Evolutionary conservation across 2,113 vertebrate species (phyloP).

Genomic region (Ceyx margarethae): DNA sequence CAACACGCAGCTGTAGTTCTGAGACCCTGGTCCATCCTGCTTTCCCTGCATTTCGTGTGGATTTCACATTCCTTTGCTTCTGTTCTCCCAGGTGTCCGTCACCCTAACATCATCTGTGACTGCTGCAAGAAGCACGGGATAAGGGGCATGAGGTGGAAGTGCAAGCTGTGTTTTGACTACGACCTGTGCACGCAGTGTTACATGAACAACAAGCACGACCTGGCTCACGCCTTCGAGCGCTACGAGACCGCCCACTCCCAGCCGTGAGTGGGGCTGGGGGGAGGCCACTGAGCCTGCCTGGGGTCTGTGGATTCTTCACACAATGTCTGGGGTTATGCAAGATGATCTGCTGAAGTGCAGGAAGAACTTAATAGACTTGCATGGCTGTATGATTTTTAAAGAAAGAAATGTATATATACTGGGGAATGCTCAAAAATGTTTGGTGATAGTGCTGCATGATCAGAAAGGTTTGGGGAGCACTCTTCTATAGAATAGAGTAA

Average conservation of each 20-base stretch:
- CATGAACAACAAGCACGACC: slow-evolving; percentile 95
- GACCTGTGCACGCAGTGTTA: slow-evolving; percentile 98
- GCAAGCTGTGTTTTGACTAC: slow-evolving; percentile 94
- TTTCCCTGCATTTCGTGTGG: neutral
- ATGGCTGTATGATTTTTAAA: rapidly evolving
- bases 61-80: neutral
- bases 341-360: neutral
- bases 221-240: slow-evolving; percentile 90
- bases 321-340: neutral
- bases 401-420: neutral
- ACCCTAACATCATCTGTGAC: slow-evolving; percentile 98
- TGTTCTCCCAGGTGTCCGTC: slow-evolving; percentile 84
- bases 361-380: neutral
- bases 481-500: neutral
- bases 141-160: slow-evolving; percentile 98
- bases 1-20: neutral
- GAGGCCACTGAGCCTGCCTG: too few species aligned
- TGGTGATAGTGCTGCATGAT: rapidly evolving
- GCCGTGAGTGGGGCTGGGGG: slow-evolving; percentile 84
- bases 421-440: neutral
- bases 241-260: slow-evolving; percentile 94
- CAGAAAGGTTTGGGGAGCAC: neutral
- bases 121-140: slow-evolving; percentile 98
- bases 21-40: neutral
- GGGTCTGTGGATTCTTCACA: too few species aligned